Evolutionary conservation across 2,797 vertebrate genomes (phyloP).

Genomic region (Anolis apletophallus): DNA sequence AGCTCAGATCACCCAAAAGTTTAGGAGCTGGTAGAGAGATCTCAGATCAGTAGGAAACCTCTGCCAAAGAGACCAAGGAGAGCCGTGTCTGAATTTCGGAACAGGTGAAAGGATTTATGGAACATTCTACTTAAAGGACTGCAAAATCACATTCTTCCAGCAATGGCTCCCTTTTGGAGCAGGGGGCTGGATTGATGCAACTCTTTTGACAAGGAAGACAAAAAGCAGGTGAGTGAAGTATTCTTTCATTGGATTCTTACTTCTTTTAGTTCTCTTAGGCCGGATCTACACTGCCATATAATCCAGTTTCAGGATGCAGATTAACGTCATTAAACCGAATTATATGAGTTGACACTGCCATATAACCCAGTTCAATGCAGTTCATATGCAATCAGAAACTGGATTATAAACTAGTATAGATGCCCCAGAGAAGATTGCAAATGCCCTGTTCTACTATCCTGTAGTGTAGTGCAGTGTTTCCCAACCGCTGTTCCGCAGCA

Average conservation of each 20-base stretch:
- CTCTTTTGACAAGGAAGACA: neutral
- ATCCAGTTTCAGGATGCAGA: no score
- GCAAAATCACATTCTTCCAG: neutral
- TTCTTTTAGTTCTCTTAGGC: neutral
- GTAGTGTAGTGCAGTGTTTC: no score
- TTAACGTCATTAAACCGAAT: no score
- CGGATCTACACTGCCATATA: no score
- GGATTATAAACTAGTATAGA: no score
- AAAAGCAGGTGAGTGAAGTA: neutral
- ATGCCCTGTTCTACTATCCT: neutral
- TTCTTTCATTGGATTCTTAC: neutral
- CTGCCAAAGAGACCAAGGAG: neutral
- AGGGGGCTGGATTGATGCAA: no score
- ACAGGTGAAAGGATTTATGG: neutral
- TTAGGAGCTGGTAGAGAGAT: neutral
- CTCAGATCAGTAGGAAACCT: neutral
- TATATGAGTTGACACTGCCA: no score
- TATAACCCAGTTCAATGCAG: no score
- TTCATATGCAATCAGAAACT: no score
- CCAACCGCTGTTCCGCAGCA: no score
- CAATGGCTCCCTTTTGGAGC: neutral
- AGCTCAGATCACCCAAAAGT: neutral
- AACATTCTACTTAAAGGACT: neutral
- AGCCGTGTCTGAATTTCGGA: neutral
- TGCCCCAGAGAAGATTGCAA: neutral